A percentile compares a stretch with the other conserved stretches of the same genome.
phyloP scores from a whole-genome alignment of 1,140 invertebrate species.

The Bilobella aurantiaca region DNA sequence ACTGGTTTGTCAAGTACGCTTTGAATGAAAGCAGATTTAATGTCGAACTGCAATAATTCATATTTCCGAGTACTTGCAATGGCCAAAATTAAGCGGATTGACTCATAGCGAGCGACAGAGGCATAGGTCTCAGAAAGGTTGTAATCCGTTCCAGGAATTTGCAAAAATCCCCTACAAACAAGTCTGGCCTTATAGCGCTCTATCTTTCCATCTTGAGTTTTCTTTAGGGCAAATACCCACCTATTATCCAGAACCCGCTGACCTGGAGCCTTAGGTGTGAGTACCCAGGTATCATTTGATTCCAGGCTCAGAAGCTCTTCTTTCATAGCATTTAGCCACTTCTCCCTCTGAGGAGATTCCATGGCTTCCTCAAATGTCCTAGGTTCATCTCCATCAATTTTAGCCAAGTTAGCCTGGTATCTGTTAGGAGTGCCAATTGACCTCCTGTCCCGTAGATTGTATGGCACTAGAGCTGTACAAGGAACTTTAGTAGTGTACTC shows the following conservation, averaged over 20 bases:
- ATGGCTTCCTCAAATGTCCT: conserved; percentile 24
- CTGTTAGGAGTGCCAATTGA: not conserved
- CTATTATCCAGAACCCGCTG: conserved; percentile 37
- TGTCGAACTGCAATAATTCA: conserved; percentile 37
- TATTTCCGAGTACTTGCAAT: conserved; percentile 30
- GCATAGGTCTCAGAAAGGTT: conserved; percentile 34
- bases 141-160: conserved; percentile 34
- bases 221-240: conserved; percentile 37
- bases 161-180: conserved; percentile 40
- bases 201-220: conserved; percentile 36
- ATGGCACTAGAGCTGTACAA: not conserved
- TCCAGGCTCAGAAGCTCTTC: conserved; percentile 25
- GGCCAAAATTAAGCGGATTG: conserved; percentile 29
- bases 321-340: conserved; percentile 31
- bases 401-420: not conserved
- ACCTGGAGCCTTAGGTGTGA: conserved; percentile 38
- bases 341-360: not conserved
- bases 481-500: not conserved
- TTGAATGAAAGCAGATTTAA: conserved; percentile 40
- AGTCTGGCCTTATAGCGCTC: conserved; percentile 38
- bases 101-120: conserved; percentile 33
- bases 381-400: conserved; percentile 4
- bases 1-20: conserved; percentile 37
- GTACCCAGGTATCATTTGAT: conserved; percentile 32
- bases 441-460: not conserved